Conservation (phyloP, 1,140 invertebrate genomes). For the Agraylea sexmaculata region DNA sequence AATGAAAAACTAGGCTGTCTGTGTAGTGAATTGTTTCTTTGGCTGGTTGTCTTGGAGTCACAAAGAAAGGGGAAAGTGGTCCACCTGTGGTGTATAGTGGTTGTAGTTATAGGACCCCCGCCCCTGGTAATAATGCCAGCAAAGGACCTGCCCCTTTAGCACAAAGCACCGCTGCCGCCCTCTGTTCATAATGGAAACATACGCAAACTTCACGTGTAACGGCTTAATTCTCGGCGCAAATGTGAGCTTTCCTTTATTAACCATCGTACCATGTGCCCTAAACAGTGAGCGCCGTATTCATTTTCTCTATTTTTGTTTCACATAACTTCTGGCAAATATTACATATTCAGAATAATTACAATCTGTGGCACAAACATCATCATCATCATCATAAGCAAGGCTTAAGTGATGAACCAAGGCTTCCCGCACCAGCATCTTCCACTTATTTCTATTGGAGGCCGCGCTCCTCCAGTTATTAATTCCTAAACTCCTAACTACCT, state of each 20-base stretch:
- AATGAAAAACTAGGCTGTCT: too few species aligned
- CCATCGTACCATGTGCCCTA: constrained; percentile 5
- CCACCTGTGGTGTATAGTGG: background rate
- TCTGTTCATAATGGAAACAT: constrained; percentile 11
- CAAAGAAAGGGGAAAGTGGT: background rate
- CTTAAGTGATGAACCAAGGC: too few species aligned
- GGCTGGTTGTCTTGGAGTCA: constrained; percentile 2
- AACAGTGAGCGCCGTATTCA: too few species aligned
- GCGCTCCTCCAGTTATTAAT: too few species aligned
- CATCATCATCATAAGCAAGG: background rate
- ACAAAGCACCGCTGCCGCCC: constrained; percentile 8
- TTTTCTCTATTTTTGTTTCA: background rate
- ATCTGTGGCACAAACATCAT: background rate
- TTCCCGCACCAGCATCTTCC: too few species aligned
- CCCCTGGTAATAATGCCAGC: constrained; percentile 1
- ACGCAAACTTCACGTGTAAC: constrained; percentile 9
- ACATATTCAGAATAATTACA: background rate
- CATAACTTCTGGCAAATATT: background rate
- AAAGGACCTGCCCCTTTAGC: constrained; percentile 8
- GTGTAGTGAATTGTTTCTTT: background rate
- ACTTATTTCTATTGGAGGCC: too few species aligned
- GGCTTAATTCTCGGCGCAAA: constrained; percentile 12
- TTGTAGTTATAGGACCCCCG: background rate
- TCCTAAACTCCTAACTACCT: too few species aligned
- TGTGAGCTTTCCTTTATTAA: constrained; percentile 12